Base-by-base conservation (phyloP, 2,797 vertebrate genomes). In the Gymnothorax javanicus region DNA sequence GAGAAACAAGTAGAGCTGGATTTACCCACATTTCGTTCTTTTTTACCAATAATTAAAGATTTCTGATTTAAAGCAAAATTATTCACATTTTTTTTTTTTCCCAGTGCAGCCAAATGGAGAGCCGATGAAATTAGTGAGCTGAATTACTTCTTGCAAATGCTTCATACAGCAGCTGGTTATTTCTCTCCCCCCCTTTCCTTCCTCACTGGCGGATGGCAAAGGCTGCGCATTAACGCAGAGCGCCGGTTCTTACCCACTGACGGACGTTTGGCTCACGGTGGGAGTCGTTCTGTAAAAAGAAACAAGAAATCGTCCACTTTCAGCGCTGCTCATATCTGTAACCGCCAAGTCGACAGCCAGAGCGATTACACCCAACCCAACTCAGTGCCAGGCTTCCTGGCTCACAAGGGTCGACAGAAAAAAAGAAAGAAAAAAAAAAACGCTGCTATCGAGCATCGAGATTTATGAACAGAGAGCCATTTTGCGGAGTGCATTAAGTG, bases 221-320 rank as follows among this genome's bases (percentile, higher is more conserved):
- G 50, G 67, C 75, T 79, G 86, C 33, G 77, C 27, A 71, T 85
- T 84, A 56, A 62, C 64, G 17, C 56, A 54, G 64, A 56, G 81
- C 69, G 23, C 67, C 67, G n/a, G 82, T 81, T 50, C 87, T 89
- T 88, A 88, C 89, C 89, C 67, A 85, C 83, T 33, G 52, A 85
- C 86, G 27, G 86, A 84, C 25, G 75, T 43, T 17, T 52, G 59
- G 64, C 33, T 86, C 58, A 82, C 67, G 64, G 86, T 67, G 85
- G 83, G 77, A 56, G 87, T 54, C 20, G 85, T 88, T 88, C 89
- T 89, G 89, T n/a, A 87, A 88, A 71, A 43, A 43, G 33, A 73
- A 85, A 71, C 75, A 87, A 86, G 60, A 88, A 82, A 87, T 82
- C 84, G 86, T 11, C 88, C 84, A 81, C 64, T 62, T 85, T 84